Evolutionary conservation across 1,140 invertebrate genomes (phyloP), one percentile per base, ranked within the genome.

Genomic region (Trissolcus basalis): DNA sequence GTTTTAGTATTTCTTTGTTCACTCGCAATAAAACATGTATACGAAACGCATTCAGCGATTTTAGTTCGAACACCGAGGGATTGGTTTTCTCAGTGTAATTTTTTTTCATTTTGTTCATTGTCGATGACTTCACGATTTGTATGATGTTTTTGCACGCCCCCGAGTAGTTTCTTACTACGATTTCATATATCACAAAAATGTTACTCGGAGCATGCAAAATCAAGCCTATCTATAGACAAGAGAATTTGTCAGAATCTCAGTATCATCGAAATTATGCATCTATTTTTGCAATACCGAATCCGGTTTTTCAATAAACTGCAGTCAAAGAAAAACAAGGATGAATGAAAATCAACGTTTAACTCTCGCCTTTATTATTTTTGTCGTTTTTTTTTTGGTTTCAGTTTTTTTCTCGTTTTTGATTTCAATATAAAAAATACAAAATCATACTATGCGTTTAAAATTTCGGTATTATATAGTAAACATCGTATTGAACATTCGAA

Each of bases 101-200:
- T 14, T 45, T 58, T 54, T 43, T 48, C 61, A 51, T 43, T 13
- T 45, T 49, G 49, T 35, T 59, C 48, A 67, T 77, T 67, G 63
- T 68, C 68, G 65, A 71, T 77, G 74, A 68, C 27, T 71, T 77
- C 50, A 51, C 68, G 60, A 71, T 70, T 64, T 58, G 27, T 54
- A 11, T 54, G 36, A 45, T 33, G 33, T 32, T 71, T 72, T 73
- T 53, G 32, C 45, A 61, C 59, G 63, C 67, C 41, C n/a, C 63
- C 53, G 56, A 74, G 71, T 53, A 50, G 41, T 49, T 12, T 61
- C 48, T 56, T 68, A 71, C 61, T 71, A 74, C 65, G 61, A 51
- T 67, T 67, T 74, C 67, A 60, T 73, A 67, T 78, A 78, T 78
- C 76, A 74, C 76, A 78, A 78, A 78, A 74, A 63, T 65, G 15